Evolutionary conservation across 2,888 invertebrate genomes (phyloP), one percentile per base, ranked within the genome.

Genomic region (Ellobium chinense): DNA sequence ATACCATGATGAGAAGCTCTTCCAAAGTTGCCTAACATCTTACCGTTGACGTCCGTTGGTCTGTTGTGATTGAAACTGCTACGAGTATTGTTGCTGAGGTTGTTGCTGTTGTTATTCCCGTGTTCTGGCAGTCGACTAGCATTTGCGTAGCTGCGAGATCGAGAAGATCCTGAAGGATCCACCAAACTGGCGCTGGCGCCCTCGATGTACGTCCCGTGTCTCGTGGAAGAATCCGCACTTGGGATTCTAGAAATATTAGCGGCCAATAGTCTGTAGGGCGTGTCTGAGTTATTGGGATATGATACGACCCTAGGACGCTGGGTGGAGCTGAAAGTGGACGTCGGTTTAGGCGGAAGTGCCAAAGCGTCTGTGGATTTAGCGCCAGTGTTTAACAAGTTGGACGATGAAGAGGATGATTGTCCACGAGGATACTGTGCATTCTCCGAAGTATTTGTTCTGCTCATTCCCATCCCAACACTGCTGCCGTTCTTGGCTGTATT

Each of bases 151-250:
- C 74, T 74, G 7, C 60, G 36, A n/a, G 74, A 74, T 2, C 63
- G 24, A 60, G 39, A 21, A 4, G 70, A 62, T 24, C 34, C 65
- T 24, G 63, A 2, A 14, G 65, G 72, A 7, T 73, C 79, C n/a
- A 60, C 21, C 7, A 73, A n/a, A 18, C 24, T 54, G n/a, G 34
- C 18, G 34, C 34, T 60, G 27, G 63, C 27, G 21, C 65, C 65
- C 3, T 79, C 78, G 21, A 79, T 37, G 65, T 58, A 79, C 65
- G 58, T 74, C 21, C 80, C 80, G 24, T 80, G 80, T 18, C 74
- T 63, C 0, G 39, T 29, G 37, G 74, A 74, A 21, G 56, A 36
- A 12, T 65, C 66, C 0, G 24, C 80, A 27, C 27, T 31, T 18
- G 73, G 73, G 12, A 74, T 73, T 27, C 74, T 54, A 31, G 80